phyloP scores from a whole-genome alignment of 1,140 invertebrate species.

The Heliconius congener region DNA sequence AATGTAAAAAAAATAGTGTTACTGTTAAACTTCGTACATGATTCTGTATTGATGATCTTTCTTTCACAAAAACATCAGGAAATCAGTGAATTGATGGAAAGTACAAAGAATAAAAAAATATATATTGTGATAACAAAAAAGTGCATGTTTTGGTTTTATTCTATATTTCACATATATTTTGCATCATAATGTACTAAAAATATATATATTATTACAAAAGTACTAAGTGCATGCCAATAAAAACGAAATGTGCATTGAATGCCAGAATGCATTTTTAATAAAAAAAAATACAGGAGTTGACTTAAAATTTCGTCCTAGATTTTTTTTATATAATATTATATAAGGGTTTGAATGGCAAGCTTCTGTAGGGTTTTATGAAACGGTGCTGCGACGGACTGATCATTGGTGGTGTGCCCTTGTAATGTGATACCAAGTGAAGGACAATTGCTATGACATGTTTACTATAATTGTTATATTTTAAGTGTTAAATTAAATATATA shows the following conservation, averaged over 20 bases:
- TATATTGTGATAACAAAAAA: constrained; percentile 48
- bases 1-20: constrained; percentile 57
- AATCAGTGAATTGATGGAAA: constrained; percentile 48
- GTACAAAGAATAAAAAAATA: constrained; percentile 53
- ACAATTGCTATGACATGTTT: constrained; percentile 54
- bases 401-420: constrained; percentile 64
- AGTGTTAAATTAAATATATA: constrained; percentile 78
- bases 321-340: constrained; percentile 29
- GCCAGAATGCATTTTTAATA: constrained; percentile 43
- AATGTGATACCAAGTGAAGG: constrained; percentile 61
- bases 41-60: constrained; percentile 36
- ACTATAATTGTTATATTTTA: constrained; percentile 65
- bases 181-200: constrained; percentile 25
- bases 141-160: constrained; percentile 38
- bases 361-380: constrained; percentile 29
- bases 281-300: constrained; percentile 42
- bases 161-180: constrained; percentile 19
- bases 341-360: constrained; percentile 39
- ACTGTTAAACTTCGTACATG: constrained; percentile 38
- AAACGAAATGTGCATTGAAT: constrained; percentile 34
- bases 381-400: constrained; percentile 61
- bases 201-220: constrained; percentile 21
- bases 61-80: constrained; percentile 40
- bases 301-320: constrained; percentile 48
- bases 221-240: constrained; percentile 22